Evolutionary conservation across 2,113 vertebrate species (phyloP).

Genomic region (Noturus placidus): DNA sequence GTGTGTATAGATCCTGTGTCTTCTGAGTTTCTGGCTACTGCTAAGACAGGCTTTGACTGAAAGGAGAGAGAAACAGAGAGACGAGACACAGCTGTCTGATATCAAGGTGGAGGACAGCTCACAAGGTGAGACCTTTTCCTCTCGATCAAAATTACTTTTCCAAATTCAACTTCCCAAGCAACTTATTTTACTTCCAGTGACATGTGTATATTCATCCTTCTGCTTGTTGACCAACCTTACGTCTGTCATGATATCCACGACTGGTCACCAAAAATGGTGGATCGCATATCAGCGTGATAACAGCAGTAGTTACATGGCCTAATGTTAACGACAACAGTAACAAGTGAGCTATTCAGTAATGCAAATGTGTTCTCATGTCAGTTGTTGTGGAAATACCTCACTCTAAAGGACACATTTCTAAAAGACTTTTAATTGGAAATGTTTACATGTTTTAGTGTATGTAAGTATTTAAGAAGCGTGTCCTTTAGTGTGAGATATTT

Average conservation of each 20-base stretch:
- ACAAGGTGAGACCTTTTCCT: slow-evolving; percentile 74
- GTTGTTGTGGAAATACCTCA: background rate
- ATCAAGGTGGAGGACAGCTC: slow-evolving; percentile 78
- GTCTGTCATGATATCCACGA: background rate
- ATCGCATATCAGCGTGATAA: background rate
- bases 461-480: too few relatives aligned
- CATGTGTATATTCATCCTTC: background rate
- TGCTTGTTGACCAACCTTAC: background rate
- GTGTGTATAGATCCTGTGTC: slow-evolving; percentile 82
- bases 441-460: background rate
- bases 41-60: slow-evolving; percentile 90
- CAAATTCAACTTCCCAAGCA: background rate
- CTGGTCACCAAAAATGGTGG: background rate
- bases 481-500: too few relatives aligned
- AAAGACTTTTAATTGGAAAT: background rate
- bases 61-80: slow-evolving; percentile 71
- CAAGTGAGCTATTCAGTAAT: background rate
- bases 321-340: background rate
- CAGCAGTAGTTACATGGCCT: background rate
- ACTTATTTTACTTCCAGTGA: slow-evolving; percentile 3
- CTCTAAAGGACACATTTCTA: background rate
- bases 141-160: background rate
- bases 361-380: background rate
- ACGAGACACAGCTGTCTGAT: slow-evolving; percentile 75
- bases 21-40: slow-evolving; percentile 91